Base-by-base conservation (phyloP, 2,113 vertebrate species). In the Ophiodon elongatus region DNA sequence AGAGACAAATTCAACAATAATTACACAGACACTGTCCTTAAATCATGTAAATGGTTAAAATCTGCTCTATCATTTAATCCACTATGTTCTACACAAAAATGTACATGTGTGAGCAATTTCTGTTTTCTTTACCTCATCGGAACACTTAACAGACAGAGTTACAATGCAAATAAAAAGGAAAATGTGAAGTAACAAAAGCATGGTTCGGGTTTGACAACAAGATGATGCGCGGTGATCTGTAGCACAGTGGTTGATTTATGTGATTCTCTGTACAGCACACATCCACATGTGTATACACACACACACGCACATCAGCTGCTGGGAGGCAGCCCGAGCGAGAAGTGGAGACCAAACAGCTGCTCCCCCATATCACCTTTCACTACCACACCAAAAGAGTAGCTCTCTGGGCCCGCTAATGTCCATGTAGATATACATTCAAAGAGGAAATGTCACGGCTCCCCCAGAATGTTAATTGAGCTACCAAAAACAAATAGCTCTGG, bases 291-390 rank as follows among this genome's bases (percentile, higher is more conserved):
- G 43, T 43, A 52, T n/a, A 69, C 23, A 60, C 54, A 37, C 47
- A 60, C 50, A 66, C 75, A 63, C 23, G 62, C 37, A 57, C 70
- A 85, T 83, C 27, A 60, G 73, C 88, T 85, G 72, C 69, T 73
- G 72, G 66, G 70, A 80, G 35, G 35, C 17, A 13, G 52, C 65
- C 80, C 73, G 41, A n/a, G 4, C 50, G 2, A 63, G 13, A 65
- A 25, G 64, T 45, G 41, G 81, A 88, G 73, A 74, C 67, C 85
- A 80, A 84, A 84, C 91, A 93, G 91, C 92, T 91, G 92, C 82
- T 85, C 75, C 35, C 76, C 31, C 66, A 5, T 39, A 82, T 93
- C 86, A 89, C 45, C 65, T 90, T 92, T 82, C 85, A 60, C 68
- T 13, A 33, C 66, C 54, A 7, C 63, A 1, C 72, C 45, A 8